Base-by-base conservation (phyloP, 2,888 invertebrate species). In the Tuta absoluta region DNA sequence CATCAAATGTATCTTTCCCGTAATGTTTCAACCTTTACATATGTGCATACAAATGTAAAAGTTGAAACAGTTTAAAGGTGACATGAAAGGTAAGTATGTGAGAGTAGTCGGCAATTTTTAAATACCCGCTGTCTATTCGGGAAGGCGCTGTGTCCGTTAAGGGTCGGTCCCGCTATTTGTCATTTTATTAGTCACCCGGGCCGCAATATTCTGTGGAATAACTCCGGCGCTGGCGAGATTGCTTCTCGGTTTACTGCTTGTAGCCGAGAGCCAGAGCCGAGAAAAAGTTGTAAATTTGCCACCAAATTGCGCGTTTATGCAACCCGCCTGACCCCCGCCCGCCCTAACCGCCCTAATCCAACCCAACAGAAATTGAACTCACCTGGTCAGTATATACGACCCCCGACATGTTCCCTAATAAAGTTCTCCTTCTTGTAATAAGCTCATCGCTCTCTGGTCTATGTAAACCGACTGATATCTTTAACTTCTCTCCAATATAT, bases 241-340 rank as follows among this genome's bases (percentile, higher is more conserved):
- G 56, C 89, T 86, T 85, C 84, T 77, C 80, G 81, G 82, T 90
- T 89, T 90, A 89, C 86, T 84, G 82, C 87, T 83, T 74, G 79
- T 77, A 79, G 76, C 81, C 75, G 80, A 81, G 81, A 81, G 80
- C 80, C 72, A 73, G 81, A 78, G 79, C 76, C 75, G 82, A 82
- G 86, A 88, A 88, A 88, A 88, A 87, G 87, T 89, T 89, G 89
- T 90, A 90, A 89, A 89, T 89, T 90, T 86, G 82, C 82, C 81
- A 74, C 80, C 84, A 85, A 89, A 90, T 88, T 84, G 86, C 80
- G 81, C 86, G 82, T 87, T 89, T 88, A 86, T 89, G 85, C 87
- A 81, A 81, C 84, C 84, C 79, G 72, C 82, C 83, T 89, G 87
- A 88, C 88, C 89, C 81, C 82, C 81, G 45, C 45, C 80, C 75